Conservation (phyloP, 2,888 invertebrate species). For the Ethmia dodecea region DNA sequence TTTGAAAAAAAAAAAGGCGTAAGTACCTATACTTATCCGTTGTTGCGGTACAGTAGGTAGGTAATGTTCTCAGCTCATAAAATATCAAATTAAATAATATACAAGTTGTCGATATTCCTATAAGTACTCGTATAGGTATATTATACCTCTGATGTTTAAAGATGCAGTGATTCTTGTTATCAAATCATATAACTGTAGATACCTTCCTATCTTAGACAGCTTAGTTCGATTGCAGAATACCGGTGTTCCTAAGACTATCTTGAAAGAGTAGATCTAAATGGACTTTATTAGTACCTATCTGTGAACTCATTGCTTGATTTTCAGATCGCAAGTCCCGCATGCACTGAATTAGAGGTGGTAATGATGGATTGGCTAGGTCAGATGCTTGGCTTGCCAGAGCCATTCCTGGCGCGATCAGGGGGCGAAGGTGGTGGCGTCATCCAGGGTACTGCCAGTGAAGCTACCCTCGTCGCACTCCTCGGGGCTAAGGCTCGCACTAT, state of each 20-base stretch:
- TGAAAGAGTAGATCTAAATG: conserved; percentile 39
- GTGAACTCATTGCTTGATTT: conserved; percentile 18
- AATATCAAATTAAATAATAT: too few species aligned
- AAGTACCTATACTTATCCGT: too few species aligned
- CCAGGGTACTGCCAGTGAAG: conserved; percentile 96
- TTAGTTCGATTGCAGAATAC: too few species aligned
- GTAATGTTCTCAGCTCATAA: too few species aligned
- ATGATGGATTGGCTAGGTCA: conserved; percentile 98
- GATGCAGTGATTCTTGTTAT: too few species aligned
- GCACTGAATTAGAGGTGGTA: conserved; percentile 96
- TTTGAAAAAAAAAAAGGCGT: too few species aligned
- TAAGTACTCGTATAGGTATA: too few species aligned
- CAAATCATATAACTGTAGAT: too few species aligned
- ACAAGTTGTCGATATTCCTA: too few species aligned
- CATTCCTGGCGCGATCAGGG: conserved; percentile 89
- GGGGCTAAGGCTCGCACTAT: conserved; percentile 90
- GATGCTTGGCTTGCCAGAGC: conserved; percentile 90
- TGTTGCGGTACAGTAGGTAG: too few species aligned
- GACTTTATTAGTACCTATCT: not conserved
- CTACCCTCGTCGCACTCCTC: conserved; percentile 93
- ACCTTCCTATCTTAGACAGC: too few species aligned
- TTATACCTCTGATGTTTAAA: too few species aligned
- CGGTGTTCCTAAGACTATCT: conserved; percentile 44
- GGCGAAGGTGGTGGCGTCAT: conserved; percentile 94
- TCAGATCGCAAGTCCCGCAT: conserved; percentile 95